Evolutionary conservation across 2,888 invertebrate genomes (phyloP).

Genomic region (Volucella bombylans): DNA sequence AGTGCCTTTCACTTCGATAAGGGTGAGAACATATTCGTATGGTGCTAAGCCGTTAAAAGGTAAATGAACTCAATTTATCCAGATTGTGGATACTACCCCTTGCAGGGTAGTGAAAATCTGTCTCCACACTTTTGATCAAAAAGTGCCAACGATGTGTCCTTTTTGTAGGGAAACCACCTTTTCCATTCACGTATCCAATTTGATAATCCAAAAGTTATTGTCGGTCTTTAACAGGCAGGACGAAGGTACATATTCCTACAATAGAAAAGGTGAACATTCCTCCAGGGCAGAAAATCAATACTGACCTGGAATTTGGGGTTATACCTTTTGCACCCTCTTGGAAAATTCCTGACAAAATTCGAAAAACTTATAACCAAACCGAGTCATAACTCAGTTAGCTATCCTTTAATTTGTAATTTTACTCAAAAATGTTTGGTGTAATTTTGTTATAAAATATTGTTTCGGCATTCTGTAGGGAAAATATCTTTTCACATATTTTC

Average conservation of each 20-base stretch:
- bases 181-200: not conserved
- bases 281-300: slow-evolving; percentile 20
- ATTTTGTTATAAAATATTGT: slow-evolving; percentile 45
- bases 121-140: no score
- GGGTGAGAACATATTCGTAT: not conserved
- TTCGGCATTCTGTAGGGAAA: no score
- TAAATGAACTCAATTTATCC: not conserved
- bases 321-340: not conserved
- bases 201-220: not conserved
- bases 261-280: slow-evolving; percentile 6
- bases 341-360: not conserved
- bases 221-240: not conserved
- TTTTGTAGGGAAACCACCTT: no score
- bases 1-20: not conserved
- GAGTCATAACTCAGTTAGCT: not conserved
- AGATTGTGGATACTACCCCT: no score
- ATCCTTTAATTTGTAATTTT: slow-evolving; percentile 42
- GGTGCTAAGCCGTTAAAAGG: not conserved
- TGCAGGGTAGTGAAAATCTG: no score
- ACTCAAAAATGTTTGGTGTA: slow-evolving; percentile 41
- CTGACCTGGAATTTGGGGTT: slow-evolving; percentile 39
- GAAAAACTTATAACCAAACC: not conserved
- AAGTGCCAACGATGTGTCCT: no score
- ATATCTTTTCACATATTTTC: no score
- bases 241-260: not conserved